These are phyloP conservation scores for Andrena haemorrhoa DNA, from an alignment of 2,888 invertebrate species.

Conservation along the genomic window DNA sequence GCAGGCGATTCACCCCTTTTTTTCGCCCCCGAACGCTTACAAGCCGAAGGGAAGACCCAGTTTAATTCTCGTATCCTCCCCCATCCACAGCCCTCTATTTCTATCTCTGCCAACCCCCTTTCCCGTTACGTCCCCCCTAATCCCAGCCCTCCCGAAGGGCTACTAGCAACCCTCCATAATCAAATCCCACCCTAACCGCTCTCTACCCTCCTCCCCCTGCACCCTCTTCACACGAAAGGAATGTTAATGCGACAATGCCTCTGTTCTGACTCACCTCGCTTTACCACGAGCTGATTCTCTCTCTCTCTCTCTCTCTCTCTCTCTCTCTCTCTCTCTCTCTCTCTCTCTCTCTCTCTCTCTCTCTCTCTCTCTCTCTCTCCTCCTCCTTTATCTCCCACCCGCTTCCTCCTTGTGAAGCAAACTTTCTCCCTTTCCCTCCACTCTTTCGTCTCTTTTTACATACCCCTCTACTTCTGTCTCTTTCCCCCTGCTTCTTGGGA, in stretches of 20 bases:
- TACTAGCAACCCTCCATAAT: slow-evolving; percentile 82
- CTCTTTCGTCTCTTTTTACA: slow-evolving; percentile 10
- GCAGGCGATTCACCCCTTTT: slow-evolving; percentile 53
- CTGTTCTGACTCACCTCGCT: slow-evolving; percentile 80
- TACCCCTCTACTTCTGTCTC: slow-evolving; percentile 3
- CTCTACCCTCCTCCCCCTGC: slow-evolving; percentile 62
- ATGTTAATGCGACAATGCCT: slow-evolving; percentile 85
- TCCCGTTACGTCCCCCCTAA: slow-evolving; percentile 47
- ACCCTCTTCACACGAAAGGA: slow-evolving; percentile 84
- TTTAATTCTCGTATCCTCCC: slow-evolving; percentile 71
- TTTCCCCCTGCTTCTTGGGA: slow-evolving; percentile 17
- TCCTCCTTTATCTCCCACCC: slow-evolving; percentile 1
- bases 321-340: slow-evolving; percentile 27
- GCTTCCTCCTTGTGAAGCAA: too few relatives aligned
- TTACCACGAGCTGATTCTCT: slow-evolving; percentile 56
- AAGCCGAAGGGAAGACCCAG: slow-evolving; percentile 66
- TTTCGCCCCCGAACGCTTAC: slow-evolving; percentile 48
- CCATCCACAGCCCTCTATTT: slow-evolving; percentile 48
- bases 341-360: slow-evolving; percentile 23
- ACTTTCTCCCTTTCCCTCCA: not conserved
- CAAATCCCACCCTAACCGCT: slow-evolving; percentile 84
- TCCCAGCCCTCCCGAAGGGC: slow-evolving; percentile 63
- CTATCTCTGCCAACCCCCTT: slow-evolving; percentile 45
- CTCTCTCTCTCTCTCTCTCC: slow-evolving; percentile 29
- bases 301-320: slow-evolving; percentile 29